These are phyloP conservation scores for Paralinhomoeus sp. DNA, from an alignment of 2,888 invertebrate species.

Conservation along the genomic window DNA sequence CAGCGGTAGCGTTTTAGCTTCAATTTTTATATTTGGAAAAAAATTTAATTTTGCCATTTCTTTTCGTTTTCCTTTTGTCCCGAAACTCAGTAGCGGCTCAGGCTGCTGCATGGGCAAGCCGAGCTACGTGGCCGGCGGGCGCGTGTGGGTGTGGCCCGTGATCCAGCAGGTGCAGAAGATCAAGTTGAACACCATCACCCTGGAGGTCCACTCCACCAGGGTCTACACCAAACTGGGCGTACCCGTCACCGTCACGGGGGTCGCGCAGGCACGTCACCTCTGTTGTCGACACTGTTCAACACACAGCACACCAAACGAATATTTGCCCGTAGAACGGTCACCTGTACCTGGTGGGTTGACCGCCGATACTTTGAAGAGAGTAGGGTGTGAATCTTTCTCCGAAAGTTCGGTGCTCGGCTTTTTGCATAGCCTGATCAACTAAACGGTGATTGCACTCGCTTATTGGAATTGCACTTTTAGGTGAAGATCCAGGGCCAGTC, in stretches of 20 bases:
- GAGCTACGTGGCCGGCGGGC: conserved; percentile 71
- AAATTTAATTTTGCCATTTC: neutral
- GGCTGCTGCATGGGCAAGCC: conserved; percentile 89
- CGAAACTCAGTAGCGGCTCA: conserved; percentile 25
- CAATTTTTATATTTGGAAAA: neutral
- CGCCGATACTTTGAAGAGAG: too few relatives aligned
- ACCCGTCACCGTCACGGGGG: conserved; percentile 84
- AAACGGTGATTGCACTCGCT: too few relatives aligned
- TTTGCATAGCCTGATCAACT: too few relatives aligned
- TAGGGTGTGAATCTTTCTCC: too few relatives aligned
- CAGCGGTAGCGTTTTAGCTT: conserved; percentile 46
- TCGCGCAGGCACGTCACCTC: too few relatives aligned
- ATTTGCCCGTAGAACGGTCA: too few relatives aligned
- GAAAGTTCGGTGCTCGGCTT: too few relatives aligned
- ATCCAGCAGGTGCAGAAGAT: conserved; percentile 44
- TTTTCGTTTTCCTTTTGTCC: neutral
- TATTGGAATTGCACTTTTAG: conserved; percentile 12
- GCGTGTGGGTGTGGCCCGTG: conserved; percentile 88
- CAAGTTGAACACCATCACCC: conserved; percentile 84
- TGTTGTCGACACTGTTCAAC: conserved; percentile 28
- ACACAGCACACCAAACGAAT: too few relatives aligned
- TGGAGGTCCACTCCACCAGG: conserved; percentile 78
- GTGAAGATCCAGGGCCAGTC: conserved; percentile 30
- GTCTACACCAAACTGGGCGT: conserved; percentile 90
- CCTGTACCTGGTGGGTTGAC: too few relatives aligned